Base-by-base conservation (phyloP, 2,888 invertebrate genomes). In the Conops quadrifasciatus region DNA sequence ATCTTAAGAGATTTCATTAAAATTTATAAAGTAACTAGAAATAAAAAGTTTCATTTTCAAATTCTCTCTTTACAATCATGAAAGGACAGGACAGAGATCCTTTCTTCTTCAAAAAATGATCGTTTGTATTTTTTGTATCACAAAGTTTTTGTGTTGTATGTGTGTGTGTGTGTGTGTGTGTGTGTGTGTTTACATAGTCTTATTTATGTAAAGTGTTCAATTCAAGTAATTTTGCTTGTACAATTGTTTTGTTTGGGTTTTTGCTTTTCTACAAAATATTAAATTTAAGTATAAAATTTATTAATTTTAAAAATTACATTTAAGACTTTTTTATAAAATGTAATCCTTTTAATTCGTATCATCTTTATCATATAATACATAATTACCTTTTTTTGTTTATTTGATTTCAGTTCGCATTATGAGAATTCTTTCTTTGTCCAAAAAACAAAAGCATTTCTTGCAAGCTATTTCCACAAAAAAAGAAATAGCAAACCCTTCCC, bases 301-400 rank as follows among this genome's bases (percentile, higher is more conserved):
- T 19, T 63, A 51, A 62, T 56, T 71, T 26, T 51, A 43, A n/a
- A 63, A 65, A 49, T 68, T 69, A 16, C 60, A 1, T 21, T 21
- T 49, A 15, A 47, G 45, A 7, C 36, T 7, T 36, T 36, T 36
- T 36, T 36, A 36, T 36, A 36, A 36, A 36, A 36, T 7, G 36
- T 36, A 4, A 36, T 36, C 9, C 45, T 63, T 63, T 24, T 36
- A 36, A 62, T 65, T 62, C 60, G 36, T 59, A 63, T 63, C 67
- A 75, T 80, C 75, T 69, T 72, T 78, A 80, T 76, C 77, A 9
- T 45, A 67, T 36, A 36, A 36, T 36, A 9, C 36, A 36, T 36
- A 7, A 36, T n/a, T 21, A 64, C 24, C 62, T 59, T 45, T 36
- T 71, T 49, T 49, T 68, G 5, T 49, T 53, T 59, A 16, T 59